Percentiles rank a stretch among this genome's conserved stretches.
Evolutionary conservation across 1,140 invertebrate genomes (phyloP).

Genomic region (Cephus cinctus): DNA sequence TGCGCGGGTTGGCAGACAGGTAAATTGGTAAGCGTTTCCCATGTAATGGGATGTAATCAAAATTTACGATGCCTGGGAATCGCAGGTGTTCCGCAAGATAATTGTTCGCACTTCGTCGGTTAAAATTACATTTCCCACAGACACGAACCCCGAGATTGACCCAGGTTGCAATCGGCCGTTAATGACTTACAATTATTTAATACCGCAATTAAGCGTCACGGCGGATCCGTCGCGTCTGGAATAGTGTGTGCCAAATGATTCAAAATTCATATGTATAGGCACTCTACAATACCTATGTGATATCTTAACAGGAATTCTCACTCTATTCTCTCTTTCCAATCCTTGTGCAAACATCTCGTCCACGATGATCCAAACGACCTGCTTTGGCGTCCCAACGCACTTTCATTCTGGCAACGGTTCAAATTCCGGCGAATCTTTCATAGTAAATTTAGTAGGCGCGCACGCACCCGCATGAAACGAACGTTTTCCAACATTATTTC

Average conservation of each 20-base stretch:
- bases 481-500: too few relatives aligned
- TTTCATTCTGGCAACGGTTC: constrained; percentile 36
- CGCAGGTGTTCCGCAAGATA: constrained; percentile 46
- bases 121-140: constrained; percentile 34
- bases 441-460: constrained; percentile 35
- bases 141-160: constrained; percentile 25
- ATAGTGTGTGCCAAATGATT: too few relatives aligned
- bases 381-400: constrained; percentile 26
- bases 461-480: too few relatives aligned
- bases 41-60: too few relatives aligned
- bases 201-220: too few relatives aligned
- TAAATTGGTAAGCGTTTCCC: constrained; percentile 32
- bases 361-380: constrained; percentile 19
- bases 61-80: constrained; percentile 43
- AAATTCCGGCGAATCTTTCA: constrained; percentile 29
- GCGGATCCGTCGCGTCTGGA: too few relatives aligned
- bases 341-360: too few relatives aligned
- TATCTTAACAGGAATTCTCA: too few relatives aligned
- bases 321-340: too few relatives aligned
- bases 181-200: constrained; percentile 21
- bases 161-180: constrained; percentile 11
- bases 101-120: constrained; percentile 32
- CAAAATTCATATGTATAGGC: too few relatives aligned
- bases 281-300: too few relatives aligned
- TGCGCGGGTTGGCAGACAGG: constrained; percentile 19